Evolutionary conservation across 1,140 invertebrate genomes (phyloP).

Genomic region (Bombyx mandarina): DNA sequence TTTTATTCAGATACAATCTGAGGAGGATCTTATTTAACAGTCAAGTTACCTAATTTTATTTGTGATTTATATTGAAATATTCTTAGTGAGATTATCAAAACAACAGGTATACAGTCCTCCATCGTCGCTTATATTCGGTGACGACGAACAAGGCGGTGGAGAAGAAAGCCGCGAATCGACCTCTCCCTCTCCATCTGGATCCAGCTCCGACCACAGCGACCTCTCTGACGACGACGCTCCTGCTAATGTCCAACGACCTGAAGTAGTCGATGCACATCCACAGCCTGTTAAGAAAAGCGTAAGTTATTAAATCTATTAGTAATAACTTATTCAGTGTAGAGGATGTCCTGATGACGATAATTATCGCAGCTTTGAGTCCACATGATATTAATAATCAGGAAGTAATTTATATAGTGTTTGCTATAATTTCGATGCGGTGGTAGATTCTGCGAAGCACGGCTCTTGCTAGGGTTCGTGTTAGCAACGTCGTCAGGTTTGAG

Average conservation of each 20-base stretch:
- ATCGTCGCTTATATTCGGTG: conserved; percentile 49
- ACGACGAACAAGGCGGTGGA: conserved; percentile 23
- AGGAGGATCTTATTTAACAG: too few relatives aligned
- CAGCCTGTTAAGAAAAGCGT: conserved; percentile 53
- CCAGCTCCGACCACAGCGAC: conserved; percentile 55
- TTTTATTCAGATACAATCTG: too few relatives aligned
- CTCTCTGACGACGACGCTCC: conserved; percentile 48
- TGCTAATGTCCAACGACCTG: conserved; percentile 15
- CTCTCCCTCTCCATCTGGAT: conserved; percentile 45
- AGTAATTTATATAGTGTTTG: neutral
- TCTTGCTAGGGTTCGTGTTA: too few relatives aligned
- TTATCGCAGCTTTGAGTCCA: neutral
- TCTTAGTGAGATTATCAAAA: too few relatives aligned
- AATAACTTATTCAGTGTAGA: neutral
- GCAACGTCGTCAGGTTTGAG: too few relatives aligned
- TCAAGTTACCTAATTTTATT: too few relatives aligned
- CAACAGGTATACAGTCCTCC: conserved; percentile 57
- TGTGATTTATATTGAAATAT: too few relatives aligned
- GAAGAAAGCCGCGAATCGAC: conserved; percentile 36
- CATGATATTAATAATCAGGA: neutral
- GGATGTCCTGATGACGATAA: neutral
- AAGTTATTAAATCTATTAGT: conserved; percentile 12
- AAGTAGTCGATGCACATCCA: conserved; percentile 14
- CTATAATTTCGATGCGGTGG: too few relatives aligned
- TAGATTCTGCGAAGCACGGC: too few relatives aligned